Evolutionary conservation across 2,113 vertebrate genomes (phyloP).

Genomic region (Mola mola): DNA sequence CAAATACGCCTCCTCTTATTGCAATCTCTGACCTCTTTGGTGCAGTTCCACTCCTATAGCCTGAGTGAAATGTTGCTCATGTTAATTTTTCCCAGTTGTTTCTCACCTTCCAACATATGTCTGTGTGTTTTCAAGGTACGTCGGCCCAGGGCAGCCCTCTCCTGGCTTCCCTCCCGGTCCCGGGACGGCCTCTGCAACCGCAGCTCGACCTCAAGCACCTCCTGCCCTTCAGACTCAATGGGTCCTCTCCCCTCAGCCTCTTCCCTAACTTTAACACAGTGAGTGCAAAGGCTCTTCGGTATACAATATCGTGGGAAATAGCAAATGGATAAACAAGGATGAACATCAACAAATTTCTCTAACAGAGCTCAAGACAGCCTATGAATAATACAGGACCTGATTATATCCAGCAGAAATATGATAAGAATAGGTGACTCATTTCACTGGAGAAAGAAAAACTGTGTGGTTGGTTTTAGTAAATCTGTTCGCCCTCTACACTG

Average conservation of each 20-base stretch:
- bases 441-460: background rate
- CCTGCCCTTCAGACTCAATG: conserved; percentile 94
- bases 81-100: background rate
- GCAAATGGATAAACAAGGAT: background rate
- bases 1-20: conserved; percentile 43
- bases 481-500: too few relatives aligned
- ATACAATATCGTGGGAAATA: too few relatives aligned
- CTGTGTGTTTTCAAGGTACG: conserved; percentile 71
- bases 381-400: conserved; percentile 1
- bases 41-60: conserved; percentile 1
- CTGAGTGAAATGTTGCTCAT: too few relatives aligned
- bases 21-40: conserved; percentile 13
- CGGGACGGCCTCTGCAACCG: conserved; percentile 88
- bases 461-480: background rate
- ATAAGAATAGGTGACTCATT: background rate
- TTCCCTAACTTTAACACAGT: conserved; percentile 98
- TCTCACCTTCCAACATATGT: conserved; percentile 17
- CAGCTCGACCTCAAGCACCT: conserved; percentile 95
- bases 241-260: conserved; percentile 91
- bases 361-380: background rate
- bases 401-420: conserved; percentile 3
- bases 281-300: conserved; percentile 49
- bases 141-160: conserved; percentile 86
- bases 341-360: background rate
- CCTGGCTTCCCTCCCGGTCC: conserved; percentile 89